Percentiles rank a stretch among this genome's conserved stretches.
These are phyloP conservation scores for Heteractis magnifica DNA, from an alignment of 92 coral and sea anemone species.

Conservation along the genomic window DNA sequence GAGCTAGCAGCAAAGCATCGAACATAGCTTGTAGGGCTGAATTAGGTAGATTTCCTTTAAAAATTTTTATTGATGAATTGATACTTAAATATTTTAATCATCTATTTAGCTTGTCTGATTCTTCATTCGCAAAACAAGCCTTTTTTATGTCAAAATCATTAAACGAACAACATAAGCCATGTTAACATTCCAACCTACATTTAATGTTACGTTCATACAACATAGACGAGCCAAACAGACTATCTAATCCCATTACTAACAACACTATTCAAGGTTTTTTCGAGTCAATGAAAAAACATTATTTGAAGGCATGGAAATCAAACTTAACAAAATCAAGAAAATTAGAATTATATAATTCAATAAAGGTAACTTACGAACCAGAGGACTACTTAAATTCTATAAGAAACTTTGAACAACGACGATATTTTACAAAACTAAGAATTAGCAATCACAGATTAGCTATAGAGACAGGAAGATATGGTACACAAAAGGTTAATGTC, in stretches of 20 bases:
- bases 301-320: constrained; percentile 24
- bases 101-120: background rate
- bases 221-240: background rate
- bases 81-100: background rate
- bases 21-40: constrained; percentile 1
- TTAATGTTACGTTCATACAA: constrained; percentile 4
- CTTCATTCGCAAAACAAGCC: background rate
- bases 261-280: background rate
- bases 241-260: background rate
- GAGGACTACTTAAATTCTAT: constrained; percentile 4
- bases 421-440: background rate
- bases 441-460: constrained; percentile 12
- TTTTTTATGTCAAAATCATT: constrained; percentile 4
- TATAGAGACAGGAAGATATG: constrained; percentile 22
- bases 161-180: background rate
- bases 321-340: constrained; percentile 18
- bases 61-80: background rate
- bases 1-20: background rate
- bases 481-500: background rate
- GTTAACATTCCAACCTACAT: constrained; percentile 19
- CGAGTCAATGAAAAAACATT: constrained; percentile 13
- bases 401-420: constrained; percentile 16
- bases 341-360: constrained; percentile 12
- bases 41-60: background rate
- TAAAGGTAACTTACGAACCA: background rate